Evolutionary conservation across 2,888 invertebrate genomes (phyloP), one percentile per base, ranked within the genome.

Genomic region (Philhelius pedissequus): DNA sequence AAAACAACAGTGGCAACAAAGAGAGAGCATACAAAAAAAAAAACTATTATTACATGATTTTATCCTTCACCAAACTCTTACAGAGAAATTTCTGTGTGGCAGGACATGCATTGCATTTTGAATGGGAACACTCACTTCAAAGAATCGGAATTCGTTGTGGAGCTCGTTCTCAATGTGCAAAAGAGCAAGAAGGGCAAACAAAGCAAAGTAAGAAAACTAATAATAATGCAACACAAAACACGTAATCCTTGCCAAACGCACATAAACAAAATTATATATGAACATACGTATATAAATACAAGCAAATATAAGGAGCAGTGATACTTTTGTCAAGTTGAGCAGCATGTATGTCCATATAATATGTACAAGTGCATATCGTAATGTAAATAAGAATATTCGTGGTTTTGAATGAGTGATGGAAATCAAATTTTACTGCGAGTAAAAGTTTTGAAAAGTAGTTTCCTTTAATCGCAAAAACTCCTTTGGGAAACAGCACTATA

Each of bases 231-330:
- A 71, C n/a, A 30, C 20, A 43, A 32, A 64, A 40, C 43, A 64
- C 48, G 75, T 81, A 75, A 75, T 81, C 70, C 69, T 70, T 81
- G 56, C 56, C 69, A 70, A 64, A 62, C 50, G 50, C 54, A 56
- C 56, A 75, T 25, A 78, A 20, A 64, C 20, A 70, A 52, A 15
- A 30, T 43, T 6, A 50, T 15, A 18, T n/a, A 40, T n/a, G n/a
- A n/a, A n/a, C n/a, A n/a, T n/a, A n/a, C n/a, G n/a, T n/a, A n/a
- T n/a, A n/a, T n/a, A 48, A 56, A 74, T 68, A 69, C 68, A 69
- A 62, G 45, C 58, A 50, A 40, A 75, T 43, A 40, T 56, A 1
- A 8, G 13, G 13, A 7, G 11, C 11, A 27, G 7, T 43, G 18
- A 30, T 62, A 43, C 27, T 62, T 43, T 62, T 60, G 60, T 11